phyloP scores from a whole-genome alignment of 2,113 vertebrate species.

The Sminthopsis crassicaudata region DNA sequence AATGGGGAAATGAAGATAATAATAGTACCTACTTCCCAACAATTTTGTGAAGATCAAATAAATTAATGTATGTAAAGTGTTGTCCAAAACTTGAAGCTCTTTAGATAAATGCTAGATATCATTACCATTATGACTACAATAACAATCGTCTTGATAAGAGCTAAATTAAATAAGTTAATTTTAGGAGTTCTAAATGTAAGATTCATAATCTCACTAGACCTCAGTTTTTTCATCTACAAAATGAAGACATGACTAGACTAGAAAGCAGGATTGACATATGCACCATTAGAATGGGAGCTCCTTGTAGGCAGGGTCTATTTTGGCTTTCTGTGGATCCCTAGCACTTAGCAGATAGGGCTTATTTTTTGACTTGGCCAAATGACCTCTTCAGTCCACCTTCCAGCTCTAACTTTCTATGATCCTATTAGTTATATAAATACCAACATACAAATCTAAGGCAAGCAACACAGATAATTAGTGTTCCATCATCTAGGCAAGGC shows the following conservation, averaged over 20 bases:
- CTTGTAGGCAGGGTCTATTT: not conserved
- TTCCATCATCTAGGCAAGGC: not conserved
- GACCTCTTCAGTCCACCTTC: not conserved
- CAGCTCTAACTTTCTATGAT: not conserved
- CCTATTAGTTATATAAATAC: not conserved
- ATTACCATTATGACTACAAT: not conserved
- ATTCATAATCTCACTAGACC: not conserved
- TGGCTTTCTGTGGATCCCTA: not conserved
- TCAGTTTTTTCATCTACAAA: not conserved
- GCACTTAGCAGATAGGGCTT: not conserved
- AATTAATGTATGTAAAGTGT: not conserved
- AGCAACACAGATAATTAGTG: not conserved
- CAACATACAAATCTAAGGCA: not conserved
- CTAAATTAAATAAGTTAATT: not conserved
- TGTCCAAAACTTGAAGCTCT: not conserved
- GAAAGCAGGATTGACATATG: not conserved
- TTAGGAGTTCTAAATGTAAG: not conserved
- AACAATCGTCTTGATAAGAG: not conserved
- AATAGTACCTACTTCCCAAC: not conserved
- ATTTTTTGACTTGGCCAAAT: not conserved
- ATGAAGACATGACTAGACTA: not conserved
- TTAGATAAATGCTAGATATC: not conserved
- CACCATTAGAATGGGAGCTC: not conserved
- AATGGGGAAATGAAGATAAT: not conserved
- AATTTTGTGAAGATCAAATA: not conserved